phyloP scores from a whole-genome alignment of 2,888 invertebrate genomes.

The Gasteruption jaculator region DNA sequence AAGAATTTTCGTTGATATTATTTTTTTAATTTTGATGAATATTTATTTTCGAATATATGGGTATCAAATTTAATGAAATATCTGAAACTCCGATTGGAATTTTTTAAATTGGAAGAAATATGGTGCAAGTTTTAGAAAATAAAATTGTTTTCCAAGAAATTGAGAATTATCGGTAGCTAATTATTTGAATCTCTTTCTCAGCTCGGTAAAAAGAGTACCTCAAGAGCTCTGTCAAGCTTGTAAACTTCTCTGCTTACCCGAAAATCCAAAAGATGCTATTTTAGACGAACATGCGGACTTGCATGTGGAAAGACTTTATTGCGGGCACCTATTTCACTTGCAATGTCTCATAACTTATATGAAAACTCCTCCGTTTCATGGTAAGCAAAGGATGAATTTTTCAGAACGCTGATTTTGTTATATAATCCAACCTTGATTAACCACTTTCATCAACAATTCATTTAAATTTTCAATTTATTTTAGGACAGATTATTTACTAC shows the following conservation, averaged over 20 bases:
- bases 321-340: conserved; percentile 69
- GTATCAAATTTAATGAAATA: too few species aligned
- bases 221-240: conserved; percentile 64
- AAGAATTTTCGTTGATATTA: neutral
- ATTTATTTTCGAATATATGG: too few species aligned
- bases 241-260: conserved; percentile 59
- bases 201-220: conserved; percentile 61
- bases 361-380: conserved; percentile 69
- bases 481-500: too few species aligned
- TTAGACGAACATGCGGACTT: conserved; percentile 58
- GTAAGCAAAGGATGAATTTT: conserved; percentile 39
- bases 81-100: too few species aligned
- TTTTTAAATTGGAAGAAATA: neutral
- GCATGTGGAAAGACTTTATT: conserved; percentile 67
- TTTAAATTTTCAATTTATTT: too few species aligned
- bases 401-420: too few species aligned
- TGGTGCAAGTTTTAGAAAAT: neutral
- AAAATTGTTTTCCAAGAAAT: neutral
- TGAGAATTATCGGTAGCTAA: too few species aligned
- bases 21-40: neutral
- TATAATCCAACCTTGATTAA: too few species aligned
- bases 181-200: conserved; percentile 34
- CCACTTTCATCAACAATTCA: too few species aligned
- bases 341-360: conserved; percentile 65
- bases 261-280: conserved; percentile 54